Conservation (phyloP, 2,113 vertebrate species). For the Chamaea fasciata region DNA sequence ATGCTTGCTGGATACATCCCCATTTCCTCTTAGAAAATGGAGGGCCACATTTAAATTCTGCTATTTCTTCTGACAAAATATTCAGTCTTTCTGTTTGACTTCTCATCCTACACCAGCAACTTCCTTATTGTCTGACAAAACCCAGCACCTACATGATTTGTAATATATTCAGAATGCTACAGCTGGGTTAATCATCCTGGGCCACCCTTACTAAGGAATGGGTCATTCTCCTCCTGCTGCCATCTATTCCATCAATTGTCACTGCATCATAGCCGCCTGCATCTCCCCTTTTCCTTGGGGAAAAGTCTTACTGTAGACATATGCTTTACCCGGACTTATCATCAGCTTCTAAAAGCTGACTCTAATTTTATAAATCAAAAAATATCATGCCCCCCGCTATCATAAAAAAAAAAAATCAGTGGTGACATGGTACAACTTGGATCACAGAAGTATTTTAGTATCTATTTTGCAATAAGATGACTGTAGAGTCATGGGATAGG, state of each 20-base stretch:
- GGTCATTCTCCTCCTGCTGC: not conserved
- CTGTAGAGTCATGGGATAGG: not conserved
- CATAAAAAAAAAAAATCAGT: not conserved
- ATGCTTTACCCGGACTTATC: not conserved
- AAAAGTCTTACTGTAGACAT: not conserved
- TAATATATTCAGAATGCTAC: not conserved
- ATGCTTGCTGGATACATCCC: rapidly evolving
- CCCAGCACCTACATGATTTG: not conserved
- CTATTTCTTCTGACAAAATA: not conserved
- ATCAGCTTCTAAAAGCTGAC: not conserved
- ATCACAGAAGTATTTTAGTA: not conserved
- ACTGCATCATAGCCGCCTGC: not conserved
- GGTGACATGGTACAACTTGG: not conserved
- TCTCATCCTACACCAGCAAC: not conserved
- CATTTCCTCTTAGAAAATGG: not conserved
- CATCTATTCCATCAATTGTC: not conserved
- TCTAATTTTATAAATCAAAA: not conserved
- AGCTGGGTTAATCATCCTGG: not conserved
- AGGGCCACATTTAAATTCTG: not conserved
- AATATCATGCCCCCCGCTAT: rapidly evolving
- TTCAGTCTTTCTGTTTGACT: not conserved
- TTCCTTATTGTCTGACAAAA: not conserved
- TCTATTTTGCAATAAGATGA: not conserved
- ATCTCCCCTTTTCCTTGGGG: not conserved
- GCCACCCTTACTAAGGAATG: not conserved